phyloP scores from a whole-genome alignment of 2,888 invertebrate genomes.

The Pyralis farinalis region DNA sequence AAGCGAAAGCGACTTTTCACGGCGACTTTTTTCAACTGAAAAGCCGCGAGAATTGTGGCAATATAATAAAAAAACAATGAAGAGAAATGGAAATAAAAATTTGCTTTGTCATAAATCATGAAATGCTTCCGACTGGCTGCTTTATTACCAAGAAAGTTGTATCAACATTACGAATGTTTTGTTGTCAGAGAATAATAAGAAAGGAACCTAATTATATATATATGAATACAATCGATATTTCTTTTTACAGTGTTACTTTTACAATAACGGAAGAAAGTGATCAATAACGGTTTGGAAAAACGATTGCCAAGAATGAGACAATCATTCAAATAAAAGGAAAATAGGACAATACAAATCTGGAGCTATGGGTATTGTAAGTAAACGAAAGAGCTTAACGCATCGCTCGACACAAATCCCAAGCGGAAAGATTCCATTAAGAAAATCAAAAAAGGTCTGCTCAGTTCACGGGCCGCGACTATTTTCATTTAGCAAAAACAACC shows the following conservation, averaged over 20 bases:
- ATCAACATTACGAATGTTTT: conserved; percentile 56
- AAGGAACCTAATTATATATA: conserved; percentile 30
- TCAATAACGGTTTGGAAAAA: conserved; percentile 26
- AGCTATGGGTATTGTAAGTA: conserved; percentile 47
- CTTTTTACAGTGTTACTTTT: conserved; percentile 1
- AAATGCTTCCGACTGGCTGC: conserved; percentile 70
- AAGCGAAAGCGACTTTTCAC: conserved; percentile 73
- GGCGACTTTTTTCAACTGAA: conserved; percentile 63
- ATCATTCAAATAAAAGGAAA: conserved; percentile 27
- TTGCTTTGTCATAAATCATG: conserved; percentile 78
- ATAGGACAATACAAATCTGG: conserved; percentile 42
- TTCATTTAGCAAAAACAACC: conserved; percentile 81
- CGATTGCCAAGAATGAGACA: conserved; percentile 21
- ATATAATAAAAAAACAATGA: conserved; percentile 57
- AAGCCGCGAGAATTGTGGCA: conserved; percentile 69
- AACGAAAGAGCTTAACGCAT: conserved; percentile 63
- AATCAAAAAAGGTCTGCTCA: conserved; percentile 78
- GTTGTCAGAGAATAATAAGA: conserved; percentile 45
- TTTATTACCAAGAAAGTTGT: conserved; percentile 71
- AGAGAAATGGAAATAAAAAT: conserved; percentile 77
- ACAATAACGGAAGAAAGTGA: conserved; percentile 3
- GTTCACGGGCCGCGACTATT: conserved; percentile 75
- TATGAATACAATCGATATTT: conserved; percentile 6
- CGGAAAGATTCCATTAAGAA: conserved; percentile 80
- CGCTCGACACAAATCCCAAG: conserved; percentile 74